Conservation (phyloP, 2,888 invertebrate species). For the Eristalis tenax region DNA sequence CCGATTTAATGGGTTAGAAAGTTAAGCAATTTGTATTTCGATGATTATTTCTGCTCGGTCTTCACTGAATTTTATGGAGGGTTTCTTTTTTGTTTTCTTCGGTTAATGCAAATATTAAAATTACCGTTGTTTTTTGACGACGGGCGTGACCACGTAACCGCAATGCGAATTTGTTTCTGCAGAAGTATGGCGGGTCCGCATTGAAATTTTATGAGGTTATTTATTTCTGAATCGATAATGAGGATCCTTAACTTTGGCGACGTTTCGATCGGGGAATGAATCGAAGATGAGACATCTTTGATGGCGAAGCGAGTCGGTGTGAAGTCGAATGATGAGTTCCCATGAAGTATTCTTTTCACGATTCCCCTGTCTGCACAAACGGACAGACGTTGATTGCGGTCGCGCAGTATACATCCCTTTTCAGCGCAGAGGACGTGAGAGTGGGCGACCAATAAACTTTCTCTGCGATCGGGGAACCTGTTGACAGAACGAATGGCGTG, state of each 20-base stretch:
- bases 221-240: background rate
- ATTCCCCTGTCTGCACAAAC: background rate
- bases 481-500: background rate
- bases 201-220: background rate
- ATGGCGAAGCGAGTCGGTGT: background rate
- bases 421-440: background rate
- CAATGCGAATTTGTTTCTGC: background rate
- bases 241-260: background rate
- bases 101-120: background rate
- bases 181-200: background rate
- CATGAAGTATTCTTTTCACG: background rate
- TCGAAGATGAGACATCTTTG: background rate
- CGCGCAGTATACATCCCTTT: background rate
- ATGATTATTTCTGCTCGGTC: background rate
- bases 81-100: background rate
- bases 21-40: slow-evolving; percentile 32
- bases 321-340: too few species aligned
- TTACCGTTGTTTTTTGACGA: background rate
- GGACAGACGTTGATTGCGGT: background rate
- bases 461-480: background rate
- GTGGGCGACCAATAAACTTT: background rate
- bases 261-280: background rate
- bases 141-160: background rate
- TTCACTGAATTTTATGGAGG: background rate
- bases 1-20: slow-evolving; percentile 54